Conservation (phyloP, 2,888 invertebrate species). For the Phengaris arion region DNA sequence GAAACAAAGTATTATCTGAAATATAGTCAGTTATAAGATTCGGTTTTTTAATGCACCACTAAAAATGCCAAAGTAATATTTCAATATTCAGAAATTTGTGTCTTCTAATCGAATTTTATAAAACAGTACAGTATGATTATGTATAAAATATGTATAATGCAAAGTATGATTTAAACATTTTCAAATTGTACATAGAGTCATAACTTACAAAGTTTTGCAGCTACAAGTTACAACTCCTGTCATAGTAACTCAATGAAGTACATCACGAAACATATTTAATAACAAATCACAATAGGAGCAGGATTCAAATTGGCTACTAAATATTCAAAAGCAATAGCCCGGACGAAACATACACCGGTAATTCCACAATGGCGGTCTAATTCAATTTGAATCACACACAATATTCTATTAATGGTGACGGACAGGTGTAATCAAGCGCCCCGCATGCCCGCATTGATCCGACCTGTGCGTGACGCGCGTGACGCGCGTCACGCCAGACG, state of each 20-base stretch:
- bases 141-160: too few relatives aligned
- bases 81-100: too few relatives aligned
- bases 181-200: too few relatives aligned
- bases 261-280: constrained; percentile 36
- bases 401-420: constrained; percentile 77
- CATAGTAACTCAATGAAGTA: background rate
- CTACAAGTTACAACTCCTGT: background rate
- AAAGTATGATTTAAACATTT: too few relatives aligned
- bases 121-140: too few relatives aligned
- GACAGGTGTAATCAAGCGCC: constrained; percentile 76
- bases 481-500: constrained; percentile 36
- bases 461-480: constrained; percentile 47
- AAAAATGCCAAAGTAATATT: too few relatives aligned
- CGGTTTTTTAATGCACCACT: too few relatives aligned
- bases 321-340: constrained; percentile 72
- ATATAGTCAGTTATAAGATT: too few relatives aligned
- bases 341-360: constrained; percentile 65
- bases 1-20: too few relatives aligned
- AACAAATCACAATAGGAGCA: constrained; percentile 53
- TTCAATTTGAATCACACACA: constrained; percentile 76
- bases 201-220: background rate
- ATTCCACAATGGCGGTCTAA: constrained; percentile 71
- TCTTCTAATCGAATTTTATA: too few relatives aligned
- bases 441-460: constrained; percentile 49
- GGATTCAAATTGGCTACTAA: constrained; percentile 71